A percentile compares a stretch with the other conserved stretches of the same genome.
Evolutionary conservation across 2,888 invertebrate genomes (phyloP).

Genomic region (Microctonus brassicae): DNA sequence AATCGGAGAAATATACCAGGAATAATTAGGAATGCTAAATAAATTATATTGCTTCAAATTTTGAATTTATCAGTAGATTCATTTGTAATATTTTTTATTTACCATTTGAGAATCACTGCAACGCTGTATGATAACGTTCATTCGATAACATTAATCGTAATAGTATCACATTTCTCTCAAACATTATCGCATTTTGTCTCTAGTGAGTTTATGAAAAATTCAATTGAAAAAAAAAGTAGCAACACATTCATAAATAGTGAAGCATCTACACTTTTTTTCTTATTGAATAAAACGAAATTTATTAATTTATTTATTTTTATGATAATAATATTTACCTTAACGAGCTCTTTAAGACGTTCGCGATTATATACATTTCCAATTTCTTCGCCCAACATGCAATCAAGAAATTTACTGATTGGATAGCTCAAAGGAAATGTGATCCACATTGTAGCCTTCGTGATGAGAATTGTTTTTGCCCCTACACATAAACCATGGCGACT

Average conservation of each 20-base stretch:
- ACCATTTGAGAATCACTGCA: neutral
- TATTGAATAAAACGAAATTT: too few species aligned
- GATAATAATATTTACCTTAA: conserved; percentile 79
- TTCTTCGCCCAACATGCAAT: conserved; percentile 95
- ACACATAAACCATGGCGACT: conserved; percentile 95
- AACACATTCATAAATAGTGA: too few species aligned
- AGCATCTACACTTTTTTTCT: neutral
- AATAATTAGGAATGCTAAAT: neutral
- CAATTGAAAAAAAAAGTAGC: too few species aligned
- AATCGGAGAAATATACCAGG: neutral
- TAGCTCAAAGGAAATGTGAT: conserved; percentile 93
- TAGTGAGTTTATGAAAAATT: neutral
- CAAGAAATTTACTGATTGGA: conserved; percentile 91
- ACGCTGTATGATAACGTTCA: neutral
- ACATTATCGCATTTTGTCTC: neutral
- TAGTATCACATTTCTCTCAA: neutral
- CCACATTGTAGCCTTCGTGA: conserved; percentile 95
- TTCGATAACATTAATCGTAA: neutral
- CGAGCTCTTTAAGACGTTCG: conserved; percentile 94
- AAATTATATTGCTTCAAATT: neutral
- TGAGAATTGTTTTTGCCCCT: conserved; percentile 93
- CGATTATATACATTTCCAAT: conserved; percentile 97
- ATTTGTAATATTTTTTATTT: neutral
- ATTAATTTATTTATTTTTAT: too few species aligned
- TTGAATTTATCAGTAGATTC: neutral